Base-by-base conservation (phyloP, 2,888 invertebrate species). In the Aphrophora alni region DNA sequence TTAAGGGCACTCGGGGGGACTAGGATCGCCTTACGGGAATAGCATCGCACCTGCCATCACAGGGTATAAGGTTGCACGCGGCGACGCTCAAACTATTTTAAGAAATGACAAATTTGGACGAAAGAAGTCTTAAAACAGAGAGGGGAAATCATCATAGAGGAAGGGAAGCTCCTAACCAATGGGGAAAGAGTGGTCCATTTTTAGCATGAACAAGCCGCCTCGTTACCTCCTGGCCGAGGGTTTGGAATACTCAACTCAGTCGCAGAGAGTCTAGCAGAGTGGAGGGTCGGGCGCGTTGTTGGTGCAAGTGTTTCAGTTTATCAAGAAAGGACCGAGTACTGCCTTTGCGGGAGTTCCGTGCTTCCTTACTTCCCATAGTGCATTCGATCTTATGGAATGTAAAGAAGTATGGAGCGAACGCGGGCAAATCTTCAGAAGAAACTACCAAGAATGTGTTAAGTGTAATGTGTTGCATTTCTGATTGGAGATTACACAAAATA, bases 21-120 rank as follows among this genome's bases (percentile, higher is more conserved):
- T 2, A 21, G 59, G 59, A 59, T 44, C 59, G 21, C 14, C 44
- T 21, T 21, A 59, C 59, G 59, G 59, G 59, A 59, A 59, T 59
- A 59, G 59, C 59, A n/a, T n/a, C 59, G 14, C 59, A 59, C 59
- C 59, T 59, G 59, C 59, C 59, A 59, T 21, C 59, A 2, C 59
- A 14, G 59, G 59, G 59, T 59, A 21, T 59, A 21, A 10, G 59
- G 59, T 59, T 59, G 59, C 59, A 59, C 1, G n/a, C 59, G 59
- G 5, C 59, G 59, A 1, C 59, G 59, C 59, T 59, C 59, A 3
- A 5, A 59, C 59, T 59, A 59, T 59, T 59, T 59, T 59, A 59
- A 59, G 59, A 59, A 59, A 59, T 59, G 59, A 59, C 59, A 59
- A 59, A 59, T 59, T 59, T 59, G 59, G 59, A 59, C 59, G 59